These are phyloP conservation scores for Sebastolobus altivelis DNA, from an alignment of 2,797 vertebrate species.

Conservation along the genomic window DNA sequence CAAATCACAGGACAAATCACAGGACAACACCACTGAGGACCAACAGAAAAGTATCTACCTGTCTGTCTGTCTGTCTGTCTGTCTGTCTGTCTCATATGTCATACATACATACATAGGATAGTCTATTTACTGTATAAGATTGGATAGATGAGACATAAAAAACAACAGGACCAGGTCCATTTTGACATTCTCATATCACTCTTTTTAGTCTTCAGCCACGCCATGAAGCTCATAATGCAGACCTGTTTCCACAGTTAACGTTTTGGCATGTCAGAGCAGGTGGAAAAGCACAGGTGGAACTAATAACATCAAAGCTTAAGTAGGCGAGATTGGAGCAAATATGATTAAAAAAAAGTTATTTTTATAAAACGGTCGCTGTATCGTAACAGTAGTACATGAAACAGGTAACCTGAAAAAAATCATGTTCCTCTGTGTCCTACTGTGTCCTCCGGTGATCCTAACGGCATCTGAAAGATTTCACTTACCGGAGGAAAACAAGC, in stretches of 20 bases:
- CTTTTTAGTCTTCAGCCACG: not conserved
- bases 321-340: no score
- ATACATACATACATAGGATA: not conserved
- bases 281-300: not conserved
- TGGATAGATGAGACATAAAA: not conserved
- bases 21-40: slow-evolving; percentile 4
- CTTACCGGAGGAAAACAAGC: no score
- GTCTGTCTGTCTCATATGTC: not conserved
- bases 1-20: not conserved
- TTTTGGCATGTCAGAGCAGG: slow-evolving; percentile 4
- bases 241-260: not conserved
- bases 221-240: no score
- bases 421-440: no score
- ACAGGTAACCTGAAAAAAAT: no score
- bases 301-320: not conserved
- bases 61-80: not conserved
- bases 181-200: not conserved
- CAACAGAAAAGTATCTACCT: slow-evolving; percentile 24
- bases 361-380: no score
- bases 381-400: no score
- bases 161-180: no score
- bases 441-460: no score
- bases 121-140: not conserved
- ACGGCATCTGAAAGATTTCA: no score
- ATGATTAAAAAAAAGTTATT: no score